A percentile compares a stretch with the other conserved stretches of the same genome.
These are phyloP conservation scores for Sipunculus nudus DNA, from an alignment of 2,888 invertebrate genomes.

Conservation along the genomic window DNA sequence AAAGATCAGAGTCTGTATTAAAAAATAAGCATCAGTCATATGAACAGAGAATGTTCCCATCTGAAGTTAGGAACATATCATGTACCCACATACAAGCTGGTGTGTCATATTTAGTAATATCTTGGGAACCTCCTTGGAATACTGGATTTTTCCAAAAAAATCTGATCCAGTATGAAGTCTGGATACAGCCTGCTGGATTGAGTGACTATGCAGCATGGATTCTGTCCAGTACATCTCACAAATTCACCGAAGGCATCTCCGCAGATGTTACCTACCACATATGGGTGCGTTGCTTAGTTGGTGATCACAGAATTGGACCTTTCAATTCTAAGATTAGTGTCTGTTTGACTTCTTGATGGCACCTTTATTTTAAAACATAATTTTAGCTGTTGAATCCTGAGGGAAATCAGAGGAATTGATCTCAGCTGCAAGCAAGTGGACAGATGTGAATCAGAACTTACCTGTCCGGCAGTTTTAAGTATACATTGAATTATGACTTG, in stretches of 20 bases:
- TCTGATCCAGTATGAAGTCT: slow-evolving; percentile 48
- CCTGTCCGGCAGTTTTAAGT: too few species aligned
- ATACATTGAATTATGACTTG: too few species aligned
- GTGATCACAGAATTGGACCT: slow-evolving; percentile 38
- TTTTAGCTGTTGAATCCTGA: too few species aligned
- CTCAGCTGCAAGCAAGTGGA: too few species aligned
- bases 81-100: too few species aligned
- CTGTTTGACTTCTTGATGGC: slow-evolving; percentile 19
- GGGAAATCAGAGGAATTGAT: too few species aligned
- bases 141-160: slow-evolving; percentile 30
- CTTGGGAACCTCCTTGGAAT: slow-evolving; percentile 57
- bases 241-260: slow-evolving; percentile 23
- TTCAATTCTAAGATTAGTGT: slow-evolving; percentile 39
- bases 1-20: too few species aligned
- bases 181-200: slow-evolving; percentile 41
- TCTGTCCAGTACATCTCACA: slow-evolving; percentile 18
- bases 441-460: too few species aligned
- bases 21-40: too few species aligned
- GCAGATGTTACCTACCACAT: slow-evolving; percentile 36
- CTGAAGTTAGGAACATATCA: slow-evolving; percentile 6
- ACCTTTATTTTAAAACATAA: too few species aligned
- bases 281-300: slow-evolving; percentile 48
- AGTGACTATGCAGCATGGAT: slow-evolving; percentile 36
- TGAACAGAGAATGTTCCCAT: too few species aligned
- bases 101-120: too few species aligned